phyloP scores from a whole-genome alignment of 2,797 vertebrate genomes.

The Brachyrhaphis roseni region DNA sequence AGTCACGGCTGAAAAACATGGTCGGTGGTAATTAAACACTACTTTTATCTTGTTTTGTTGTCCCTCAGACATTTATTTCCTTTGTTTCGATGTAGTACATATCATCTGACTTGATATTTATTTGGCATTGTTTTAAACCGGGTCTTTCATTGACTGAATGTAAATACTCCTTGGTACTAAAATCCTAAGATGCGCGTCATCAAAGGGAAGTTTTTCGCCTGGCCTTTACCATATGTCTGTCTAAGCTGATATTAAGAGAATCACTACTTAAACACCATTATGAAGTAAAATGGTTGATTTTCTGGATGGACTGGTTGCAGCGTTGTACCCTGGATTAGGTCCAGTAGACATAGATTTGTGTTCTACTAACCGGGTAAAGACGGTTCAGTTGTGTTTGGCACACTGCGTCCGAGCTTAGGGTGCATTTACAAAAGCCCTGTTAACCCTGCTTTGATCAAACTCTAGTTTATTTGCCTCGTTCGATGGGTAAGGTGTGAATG shows the following conservation, averaged over 20 bases:
- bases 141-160: not conserved
- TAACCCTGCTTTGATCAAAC: too few species aligned
- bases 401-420: too few species aligned
- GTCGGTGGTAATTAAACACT: not conserved
- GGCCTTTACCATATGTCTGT: not conserved
- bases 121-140: not conserved
- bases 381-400: too few species aligned
- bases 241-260: not conserved
- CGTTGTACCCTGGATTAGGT: not conserved
- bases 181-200: not conserved
- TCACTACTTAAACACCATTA: not conserved
- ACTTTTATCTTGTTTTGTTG: not conserved
- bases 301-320: not conserved
- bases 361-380: not conserved
- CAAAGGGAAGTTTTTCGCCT: not conserved
- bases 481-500: too few species aligned
- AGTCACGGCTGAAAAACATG: not conserved
- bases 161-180: not conserved
- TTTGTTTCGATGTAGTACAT: not conserved
- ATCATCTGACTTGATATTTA: not conserved
- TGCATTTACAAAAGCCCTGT: too few species aligned
- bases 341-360: not conserved
- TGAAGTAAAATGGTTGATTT: not conserved
- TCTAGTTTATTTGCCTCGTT: too few species aligned
- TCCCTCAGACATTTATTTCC: not conserved